Base-by-base conservation (phyloP, 2,888 invertebrate species). In the Malthinus seriepunctatus region DNA sequence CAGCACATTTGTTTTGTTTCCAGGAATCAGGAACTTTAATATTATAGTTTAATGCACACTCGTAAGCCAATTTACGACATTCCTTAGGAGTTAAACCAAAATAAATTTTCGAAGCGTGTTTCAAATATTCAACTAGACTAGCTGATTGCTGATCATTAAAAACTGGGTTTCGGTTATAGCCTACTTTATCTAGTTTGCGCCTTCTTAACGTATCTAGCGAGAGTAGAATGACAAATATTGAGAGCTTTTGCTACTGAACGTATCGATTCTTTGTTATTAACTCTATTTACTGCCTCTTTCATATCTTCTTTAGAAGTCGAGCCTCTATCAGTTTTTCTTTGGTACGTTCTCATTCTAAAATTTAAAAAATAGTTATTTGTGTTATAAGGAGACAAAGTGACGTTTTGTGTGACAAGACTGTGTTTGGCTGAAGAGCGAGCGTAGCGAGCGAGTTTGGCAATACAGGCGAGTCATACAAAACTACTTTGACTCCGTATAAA, bases 1-100 rank as follows among this genome's bases (percentile, higher is more conserved):
- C 42, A 14, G 56, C 35, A 53, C 23, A 46, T 39, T 33, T 8
- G n/a, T 42, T 32, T n/a, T 11, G 10, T 51, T 39, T 39, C 62
- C 56, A 60, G 37, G 15, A 51, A 15, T 35, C 10, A 35, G 60
- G 56, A 9, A 51, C 23, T 47, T 37, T 38, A 42, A 8, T 42
- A 10, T 12, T 9, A 14, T 51, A 47, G 10, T 7, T 39, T 31
- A 47, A 3, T 33, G 48, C 51, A 31, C 49, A 45, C 32, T 54
- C 34, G 11, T 38, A 54, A 10, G 47, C 54, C 8, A 54, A 10
- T 12, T 31, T 47, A 14, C 48, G 32, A 5, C 46, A 32, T 31
- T 47, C 38, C 32, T 32, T 38, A 9, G 54, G 35, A 37, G 34
- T 15, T 10, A 53, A 37, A 23, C 46, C 53, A 46, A 10, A 53